Conservation (phyloP, 2,888 invertebrate genomes). For the Ecliptopera silaceata region DNA sequence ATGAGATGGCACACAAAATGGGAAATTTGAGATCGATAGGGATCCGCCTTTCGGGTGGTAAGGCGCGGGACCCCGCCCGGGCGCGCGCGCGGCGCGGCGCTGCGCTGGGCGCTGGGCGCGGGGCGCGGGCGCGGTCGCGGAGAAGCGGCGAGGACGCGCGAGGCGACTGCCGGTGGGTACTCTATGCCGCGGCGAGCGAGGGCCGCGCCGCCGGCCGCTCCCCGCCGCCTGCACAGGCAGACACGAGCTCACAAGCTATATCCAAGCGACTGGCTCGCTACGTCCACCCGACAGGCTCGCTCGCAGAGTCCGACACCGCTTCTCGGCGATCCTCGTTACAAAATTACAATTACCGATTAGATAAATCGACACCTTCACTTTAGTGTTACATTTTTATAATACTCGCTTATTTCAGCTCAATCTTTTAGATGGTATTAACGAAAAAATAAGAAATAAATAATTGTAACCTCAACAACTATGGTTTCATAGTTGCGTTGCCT, state of each 20-base stretch:
- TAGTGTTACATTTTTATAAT: slow-evolving; percentile 5
- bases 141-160: slow-evolving; percentile 79
- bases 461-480: slow-evolving; percentile 24
- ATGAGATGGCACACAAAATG: slow-evolving; percentile 53
- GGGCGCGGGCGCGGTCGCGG: slow-evolving; percentile 43
- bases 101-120: slow-evolving; percentile 32
- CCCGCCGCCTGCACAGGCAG: slow-evolving; percentile 76
- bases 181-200: slow-evolving; percentile 35
- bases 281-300: slow-evolving; percentile 47
- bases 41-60: slow-evolving; percentile 54
- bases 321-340: slow-evolving; percentile 50
- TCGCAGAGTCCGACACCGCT: slow-evolving; percentile 68
- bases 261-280: slow-evolving; percentile 14
- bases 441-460: slow-evolving; percentile 36
- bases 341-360: slow-evolving; percentile 32
- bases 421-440: slow-evolving; percentile 19
- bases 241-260: slow-evolving; percentile 58
- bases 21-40: slow-evolving; percentile 62
- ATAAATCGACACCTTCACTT: slow-evolving; percentile 26
- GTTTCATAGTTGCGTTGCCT: neutral
- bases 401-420: slow-evolving; percentile 9
- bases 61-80: slow-evolving; percentile 55
- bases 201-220: slow-evolving; percentile 67
- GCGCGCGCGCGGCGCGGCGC: slow-evolving; percentile 33
- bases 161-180: slow-evolving; percentile 12